Percentiles rank a stretch among this genome's conserved stretches.
Evolutionary conservation across 2,797 vertebrate genomes (phyloP).

Genomic region (Hapalemur alaotrensis): DNA sequence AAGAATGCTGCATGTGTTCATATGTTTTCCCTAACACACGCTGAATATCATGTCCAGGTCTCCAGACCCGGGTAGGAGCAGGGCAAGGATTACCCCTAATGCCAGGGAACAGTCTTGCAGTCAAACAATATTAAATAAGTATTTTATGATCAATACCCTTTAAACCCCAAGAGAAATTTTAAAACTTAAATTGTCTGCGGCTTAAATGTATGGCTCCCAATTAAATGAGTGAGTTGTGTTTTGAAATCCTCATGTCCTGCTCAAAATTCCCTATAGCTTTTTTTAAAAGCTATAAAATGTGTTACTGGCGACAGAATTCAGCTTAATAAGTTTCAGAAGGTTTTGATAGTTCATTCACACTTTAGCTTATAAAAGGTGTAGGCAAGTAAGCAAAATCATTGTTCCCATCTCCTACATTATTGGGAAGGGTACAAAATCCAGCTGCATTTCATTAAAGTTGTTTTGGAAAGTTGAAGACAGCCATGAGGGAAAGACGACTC

Average conservation of each 20-base stretch:
- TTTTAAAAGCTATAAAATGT: slow-evolving; percentile 50
- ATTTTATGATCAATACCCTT: slow-evolving; percentile 46
- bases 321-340: slow-evolving; percentile 61
- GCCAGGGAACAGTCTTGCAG: background rate
- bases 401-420: background rate
- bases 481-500: background rate
- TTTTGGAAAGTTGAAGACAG: slow-evolving; percentile 1
- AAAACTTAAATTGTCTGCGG: slow-evolving; percentile 34
- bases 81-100: background rate
- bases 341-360: slow-evolving; percentile 56
- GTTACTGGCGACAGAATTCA: slow-evolving; percentile 50
- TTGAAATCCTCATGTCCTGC: slow-evolving; percentile 36
- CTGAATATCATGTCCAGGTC: background rate
- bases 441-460: background rate
- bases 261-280: slow-evolving; percentile 32
- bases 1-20: background rate
- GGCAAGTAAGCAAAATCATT: background rate
- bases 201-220: slow-evolving; percentile 22
- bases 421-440: background rate
- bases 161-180: slow-evolving; percentile 42
- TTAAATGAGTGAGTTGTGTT: slow-evolving; percentile 50
- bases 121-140: background rate
- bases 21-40: background rate
- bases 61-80: background rate
- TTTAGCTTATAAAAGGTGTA: slow-evolving; percentile 13